These are phyloP conservation scores for Acropternis orthonyx DNA, from an alignment of 2,797 vertebrate species.

Conservation along the genomic window DNA sequence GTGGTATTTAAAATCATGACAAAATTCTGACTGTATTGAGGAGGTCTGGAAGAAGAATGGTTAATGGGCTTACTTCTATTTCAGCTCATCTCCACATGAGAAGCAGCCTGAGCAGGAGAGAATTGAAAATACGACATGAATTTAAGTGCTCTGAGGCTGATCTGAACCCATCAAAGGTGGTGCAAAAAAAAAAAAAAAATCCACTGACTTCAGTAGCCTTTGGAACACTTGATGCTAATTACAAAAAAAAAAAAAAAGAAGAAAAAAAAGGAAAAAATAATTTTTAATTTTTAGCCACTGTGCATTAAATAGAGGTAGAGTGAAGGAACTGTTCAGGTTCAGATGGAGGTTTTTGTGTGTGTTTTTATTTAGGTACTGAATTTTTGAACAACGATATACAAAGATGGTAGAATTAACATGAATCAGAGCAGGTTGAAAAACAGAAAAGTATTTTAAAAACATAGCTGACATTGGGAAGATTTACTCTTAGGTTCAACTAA, in stretches of 20 bases:
- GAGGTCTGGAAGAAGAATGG: conserved; percentile 55
- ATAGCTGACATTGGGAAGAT: not conserved
- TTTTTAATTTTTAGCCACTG: not conserved
- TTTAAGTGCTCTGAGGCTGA: conserved; percentile 29
- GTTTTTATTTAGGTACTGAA: not conserved
- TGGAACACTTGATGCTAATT: not conserved
- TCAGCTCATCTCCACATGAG: conserved; percentile 24
- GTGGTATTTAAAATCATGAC: conserved; percentile 54
- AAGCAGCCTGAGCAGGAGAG: not conserved
- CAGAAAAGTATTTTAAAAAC: not conserved
- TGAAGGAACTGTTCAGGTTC: not conserved
- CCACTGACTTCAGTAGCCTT: not conserved
- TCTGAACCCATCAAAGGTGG: conserved; percentile 6
- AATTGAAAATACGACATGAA: conserved; percentile 17
- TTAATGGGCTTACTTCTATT: conserved; percentile 56
- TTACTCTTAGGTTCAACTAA: not conserved
- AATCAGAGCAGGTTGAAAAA: not conserved
- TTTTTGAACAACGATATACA: not conserved
- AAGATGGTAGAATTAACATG: not conserved
- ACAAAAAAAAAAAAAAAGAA: not conserved
- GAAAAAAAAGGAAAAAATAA: not conserved
- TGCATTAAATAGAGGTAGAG: not conserved
- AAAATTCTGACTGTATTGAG: conserved; percentile 53
- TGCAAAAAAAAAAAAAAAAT: not conserved
- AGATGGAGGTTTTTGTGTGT: not conserved